These are phyloP conservation scores for Cheilinus undulatus DNA, from an alignment of 2,113 vertebrate species.

Conservation along the genomic window DNA sequence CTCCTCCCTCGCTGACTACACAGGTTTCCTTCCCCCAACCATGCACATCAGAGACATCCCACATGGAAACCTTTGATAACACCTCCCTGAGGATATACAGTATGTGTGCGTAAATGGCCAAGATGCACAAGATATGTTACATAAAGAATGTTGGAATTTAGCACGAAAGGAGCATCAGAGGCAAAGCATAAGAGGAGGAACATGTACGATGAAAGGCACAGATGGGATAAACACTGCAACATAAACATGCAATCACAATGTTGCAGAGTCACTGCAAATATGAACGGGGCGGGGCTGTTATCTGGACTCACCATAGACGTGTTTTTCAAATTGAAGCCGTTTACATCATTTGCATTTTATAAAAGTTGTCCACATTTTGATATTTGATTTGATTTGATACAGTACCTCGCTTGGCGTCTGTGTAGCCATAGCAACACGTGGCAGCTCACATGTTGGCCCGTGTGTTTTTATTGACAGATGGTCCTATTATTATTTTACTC, in stretches of 20 bases:
- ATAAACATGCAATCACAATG: neutral
- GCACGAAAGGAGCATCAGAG: neutral
- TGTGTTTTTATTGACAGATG: too few species aligned
- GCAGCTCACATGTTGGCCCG: too few species aligned
- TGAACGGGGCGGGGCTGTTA: too few species aligned
- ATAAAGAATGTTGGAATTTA: neutral
- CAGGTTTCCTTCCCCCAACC: slow-evolving; percentile 35
- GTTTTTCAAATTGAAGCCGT: too few species aligned
- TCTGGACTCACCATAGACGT: too few species aligned
- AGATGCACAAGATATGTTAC: neutral
- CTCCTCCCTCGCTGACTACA: slow-evolving; percentile 48
- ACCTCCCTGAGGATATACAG: slow-evolving; percentile 2
- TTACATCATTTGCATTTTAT: too few species aligned
- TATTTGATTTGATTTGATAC: too few species aligned
- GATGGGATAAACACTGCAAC: neutral
- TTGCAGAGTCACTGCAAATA: neutral
- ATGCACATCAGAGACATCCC: slow-evolving; percentile 38
- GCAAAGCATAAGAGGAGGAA: neutral
- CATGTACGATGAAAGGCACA: neutral
- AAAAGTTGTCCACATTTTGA: too few species aligned
- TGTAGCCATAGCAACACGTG: too few species aligned
- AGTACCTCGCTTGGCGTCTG: too few species aligned
- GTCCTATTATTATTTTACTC: too few species aligned
- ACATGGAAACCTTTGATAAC: slow-evolving; percentile 37
- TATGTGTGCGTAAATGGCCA: neutral